Percentiles rank a stretch among this genome's conserved stretches.
Evolutionary conservation across 1,140 invertebrate genomes (phyloP).

Genomic region (Chrysomallon squamiferum): DNA sequence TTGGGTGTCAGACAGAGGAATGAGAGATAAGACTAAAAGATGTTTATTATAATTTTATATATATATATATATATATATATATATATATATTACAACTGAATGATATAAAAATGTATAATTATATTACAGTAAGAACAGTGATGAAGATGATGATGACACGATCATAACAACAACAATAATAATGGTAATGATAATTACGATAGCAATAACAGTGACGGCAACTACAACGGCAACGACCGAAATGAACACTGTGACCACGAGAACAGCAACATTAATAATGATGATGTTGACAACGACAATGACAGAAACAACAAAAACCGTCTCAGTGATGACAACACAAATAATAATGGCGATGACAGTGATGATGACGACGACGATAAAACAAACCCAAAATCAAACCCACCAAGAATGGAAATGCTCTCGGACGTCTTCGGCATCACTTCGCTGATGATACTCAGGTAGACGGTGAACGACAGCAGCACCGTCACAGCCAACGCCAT

Average conservation of each 20-base stretch:
- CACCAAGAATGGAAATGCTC: slow-evolving; percentile 68
- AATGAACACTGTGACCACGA: background rate
- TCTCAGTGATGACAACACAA: background rate
- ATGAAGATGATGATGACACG: background rate
- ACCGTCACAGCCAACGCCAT: slow-evolving; percentile 69
- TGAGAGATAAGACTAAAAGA: no score
- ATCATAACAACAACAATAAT: background rate
- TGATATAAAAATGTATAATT: no score
- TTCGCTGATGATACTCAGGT: slow-evolving; percentile 69
- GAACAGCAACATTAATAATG: background rate
- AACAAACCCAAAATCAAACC: slow-evolving; percentile 6
- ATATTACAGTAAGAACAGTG: background rate
- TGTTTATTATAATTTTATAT: no score
- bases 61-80: no score
- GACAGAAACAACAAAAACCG: background rate
- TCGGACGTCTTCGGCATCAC: slow-evolving; percentile 70
- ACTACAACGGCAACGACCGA: background rate
- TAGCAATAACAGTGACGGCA: background rate
- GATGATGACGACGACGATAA: background rate
- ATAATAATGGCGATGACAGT: background rate
- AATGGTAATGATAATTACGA: background rate
- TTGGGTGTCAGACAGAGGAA: no score
- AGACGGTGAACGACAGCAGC: slow-evolving; percentile 69
- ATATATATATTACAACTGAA: no score
- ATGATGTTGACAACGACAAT: background rate